Conservation (phyloP, 2,113 vertebrate species). For the Typhlomys cinereus region DNA sequence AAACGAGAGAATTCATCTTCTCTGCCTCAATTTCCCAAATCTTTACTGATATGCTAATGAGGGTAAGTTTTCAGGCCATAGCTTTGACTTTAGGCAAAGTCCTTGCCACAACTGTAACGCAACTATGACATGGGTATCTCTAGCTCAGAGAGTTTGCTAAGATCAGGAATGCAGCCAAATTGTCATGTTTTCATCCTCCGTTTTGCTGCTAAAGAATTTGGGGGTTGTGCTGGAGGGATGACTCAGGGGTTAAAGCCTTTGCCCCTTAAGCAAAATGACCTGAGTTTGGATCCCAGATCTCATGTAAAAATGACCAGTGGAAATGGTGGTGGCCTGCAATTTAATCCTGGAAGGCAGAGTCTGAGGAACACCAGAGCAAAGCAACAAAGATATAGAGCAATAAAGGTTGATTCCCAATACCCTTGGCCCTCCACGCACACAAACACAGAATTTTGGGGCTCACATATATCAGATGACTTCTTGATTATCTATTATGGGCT, state of each 20-base stretch:
- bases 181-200: background rate
- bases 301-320: too few species aligned
- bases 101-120: background rate
- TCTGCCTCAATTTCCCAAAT: background rate
- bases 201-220: background rate
- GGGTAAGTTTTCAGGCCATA: background rate
- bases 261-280: too few species aligned
- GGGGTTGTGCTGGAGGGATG: too few species aligned
- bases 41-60: background rate
- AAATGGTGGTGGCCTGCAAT: too few species aligned
- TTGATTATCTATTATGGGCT: background rate
- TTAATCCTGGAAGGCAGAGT: too few species aligned
- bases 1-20: background rate
- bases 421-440: too few species aligned
- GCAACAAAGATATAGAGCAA: too few species aligned
- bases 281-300: too few species aligned
- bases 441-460: background rate
- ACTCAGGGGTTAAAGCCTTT: too few species aligned
- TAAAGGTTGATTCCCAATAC: too few species aligned
- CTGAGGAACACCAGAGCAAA: too few species aligned
- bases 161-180: background rate
- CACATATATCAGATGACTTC: background rate
- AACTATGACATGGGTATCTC: background rate
- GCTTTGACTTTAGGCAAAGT: constrained; percentile 33
- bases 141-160: constrained; percentile 12